phyloP scores from a whole-genome alignment of 1,140 invertebrate species.

The Marisa cornuarietis region DNA sequence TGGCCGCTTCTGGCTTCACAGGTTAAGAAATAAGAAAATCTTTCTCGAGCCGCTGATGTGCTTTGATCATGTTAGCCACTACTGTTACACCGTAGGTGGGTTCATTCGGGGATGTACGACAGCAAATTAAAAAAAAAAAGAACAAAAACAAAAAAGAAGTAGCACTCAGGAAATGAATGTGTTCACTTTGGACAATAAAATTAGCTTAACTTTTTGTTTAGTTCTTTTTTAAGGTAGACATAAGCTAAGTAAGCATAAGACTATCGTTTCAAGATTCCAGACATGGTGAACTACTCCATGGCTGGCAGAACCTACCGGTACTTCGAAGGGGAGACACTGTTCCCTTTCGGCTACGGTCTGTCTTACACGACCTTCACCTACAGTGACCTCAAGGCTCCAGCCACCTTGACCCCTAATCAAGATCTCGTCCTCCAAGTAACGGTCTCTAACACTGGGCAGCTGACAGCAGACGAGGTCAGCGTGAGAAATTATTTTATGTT shows the following conservation, averaged over 20 bases:
- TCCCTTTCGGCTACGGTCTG: conserved; percentile 63
- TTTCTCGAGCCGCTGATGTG: not conserved
- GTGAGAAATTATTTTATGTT: not conserved
- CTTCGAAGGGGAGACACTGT: conserved; percentile 51
- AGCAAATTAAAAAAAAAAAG: not conserved
- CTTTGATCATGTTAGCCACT: not conserved
- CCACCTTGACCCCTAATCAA: conserved; percentile 7
- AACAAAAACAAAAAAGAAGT: not conserved
- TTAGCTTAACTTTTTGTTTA: not conserved
- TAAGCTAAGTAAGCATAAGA: not conserved
- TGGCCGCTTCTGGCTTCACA: conserved; percentile 41
- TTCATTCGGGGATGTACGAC: not conserved
- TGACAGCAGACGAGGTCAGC: conserved; percentile 23
- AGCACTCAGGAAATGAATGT: not conserved
- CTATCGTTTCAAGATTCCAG: conserved; percentile 48
- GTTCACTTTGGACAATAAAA: not conserved
- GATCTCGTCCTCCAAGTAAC: conserved; percentile 1
- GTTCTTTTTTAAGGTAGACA: no score
- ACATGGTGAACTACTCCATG: conserved; percentile 63
- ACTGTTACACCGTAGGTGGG: not conserved
- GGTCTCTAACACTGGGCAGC: conserved; percentile 14
- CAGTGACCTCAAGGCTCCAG: conserved; percentile 23
- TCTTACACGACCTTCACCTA: conserved; percentile 61
- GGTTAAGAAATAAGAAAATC: not conserved
- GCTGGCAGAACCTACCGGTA: conserved; percentile 61